Evolutionary conservation across 2,113 vertebrate species (phyloP), one percentile per base, ranked within the genome.

Genomic region (Tyrannus savana): DNA sequence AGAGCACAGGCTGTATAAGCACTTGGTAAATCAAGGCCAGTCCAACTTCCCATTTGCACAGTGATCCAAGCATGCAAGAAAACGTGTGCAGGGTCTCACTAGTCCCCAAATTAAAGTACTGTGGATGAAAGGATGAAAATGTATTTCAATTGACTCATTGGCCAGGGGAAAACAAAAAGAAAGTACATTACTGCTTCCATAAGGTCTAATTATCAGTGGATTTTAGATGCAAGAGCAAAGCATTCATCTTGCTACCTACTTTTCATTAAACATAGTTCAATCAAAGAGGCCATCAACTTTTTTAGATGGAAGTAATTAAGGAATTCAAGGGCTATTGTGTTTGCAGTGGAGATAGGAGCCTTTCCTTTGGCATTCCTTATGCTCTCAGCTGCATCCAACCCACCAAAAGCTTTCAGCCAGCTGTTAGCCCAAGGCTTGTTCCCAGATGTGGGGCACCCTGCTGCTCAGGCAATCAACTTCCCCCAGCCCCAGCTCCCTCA

Each of bases 281-380:
- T 49, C 58, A 78, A 80, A 79, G 63, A 86, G 28, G 24, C 42
- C 55, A 69, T 50, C 67, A 49, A 3, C 64, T 71, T 74, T 81
- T 47, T 60, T 75, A 84, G 64, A 52, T 27, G 44, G 39, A 77
- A 91, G 42, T 50, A 90, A 93, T 75, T 78, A 95, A 92, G 69
- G 73, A 95, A 80, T 59, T 25, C n/a, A 89, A 76, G 58, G 64
- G 33, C 55, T 44, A n/a, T 11, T 66, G 28, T 62, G 35, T 17
- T 92, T 72, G 39, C 35, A 47, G 33, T 3, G 42, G 23, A 87
- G 59, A 66, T 9, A 11, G 44, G 23, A 87, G 47, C 42, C 56
- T 89, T 75, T 60, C 52, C 49, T 79, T 56, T 12, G 17, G 17
- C 76, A 92, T 86, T 74, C 8, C 35, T 39, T 33, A 17, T 30